These are phyloP conservation scores for Halcyon chelicuti DNA, from an alignment of 2,797 vertebrate genomes.

Conservation along the genomic window DNA sequence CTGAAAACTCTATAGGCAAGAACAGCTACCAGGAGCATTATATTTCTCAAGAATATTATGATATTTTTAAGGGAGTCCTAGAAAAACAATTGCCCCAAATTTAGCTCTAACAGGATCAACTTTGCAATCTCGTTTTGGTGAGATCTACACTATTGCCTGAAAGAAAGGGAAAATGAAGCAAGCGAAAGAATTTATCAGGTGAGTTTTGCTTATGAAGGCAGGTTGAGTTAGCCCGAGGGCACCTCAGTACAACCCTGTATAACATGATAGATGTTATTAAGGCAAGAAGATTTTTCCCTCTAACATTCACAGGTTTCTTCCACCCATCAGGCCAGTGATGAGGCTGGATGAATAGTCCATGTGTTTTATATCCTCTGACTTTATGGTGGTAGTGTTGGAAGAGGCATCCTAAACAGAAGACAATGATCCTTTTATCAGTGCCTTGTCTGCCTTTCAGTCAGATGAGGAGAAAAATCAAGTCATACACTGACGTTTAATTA, in stretches of 20 bases:
- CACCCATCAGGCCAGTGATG: neutral
- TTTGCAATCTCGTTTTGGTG: neutral
- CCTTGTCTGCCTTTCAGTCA: neutral
- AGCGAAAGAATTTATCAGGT: neutral
- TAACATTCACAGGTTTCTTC: neutral
- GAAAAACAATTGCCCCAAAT: neutral
- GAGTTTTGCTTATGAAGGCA: neutral
- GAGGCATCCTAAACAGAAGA: neutral
- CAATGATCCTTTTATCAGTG: neutral
- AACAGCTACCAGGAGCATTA: neutral
- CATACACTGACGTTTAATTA: neutral
- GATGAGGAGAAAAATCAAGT: neutral
- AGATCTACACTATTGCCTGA: neutral
- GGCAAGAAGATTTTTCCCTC: neutral
- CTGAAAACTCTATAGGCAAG: neutral
- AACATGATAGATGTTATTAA: neutral
- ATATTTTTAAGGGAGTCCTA: neutral
- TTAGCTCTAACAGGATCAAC: neutral
- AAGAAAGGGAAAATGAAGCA: neutral
- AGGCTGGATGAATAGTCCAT: neutral
- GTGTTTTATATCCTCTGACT: neutral
- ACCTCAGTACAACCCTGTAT: neutral
- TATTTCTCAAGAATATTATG: neutral
- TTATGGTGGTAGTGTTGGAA: neutral
- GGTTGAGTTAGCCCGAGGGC: neutral